Conservation (phyloP, 2,888 invertebrate species). For the Spisula solida region DNA sequence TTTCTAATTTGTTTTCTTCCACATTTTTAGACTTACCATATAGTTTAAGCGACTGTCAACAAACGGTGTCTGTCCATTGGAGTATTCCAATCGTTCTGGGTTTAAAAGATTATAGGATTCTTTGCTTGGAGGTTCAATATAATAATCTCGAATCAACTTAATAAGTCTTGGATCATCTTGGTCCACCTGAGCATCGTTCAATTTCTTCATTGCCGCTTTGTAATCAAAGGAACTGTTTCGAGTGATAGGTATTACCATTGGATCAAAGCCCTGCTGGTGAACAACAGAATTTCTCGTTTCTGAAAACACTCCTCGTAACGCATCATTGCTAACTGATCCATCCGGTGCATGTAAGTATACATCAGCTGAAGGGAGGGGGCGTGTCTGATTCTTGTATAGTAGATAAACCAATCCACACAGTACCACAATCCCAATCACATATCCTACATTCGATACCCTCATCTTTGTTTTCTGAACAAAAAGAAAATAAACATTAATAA, state of each 20-base stretch:
- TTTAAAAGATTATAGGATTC: slow-evolving; percentile 67
- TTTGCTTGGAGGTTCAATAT: slow-evolving; percentile 69
- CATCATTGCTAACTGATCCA: background rate
- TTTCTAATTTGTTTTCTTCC: too few relatives aligned
- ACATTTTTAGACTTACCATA: slow-evolving; percentile 56
- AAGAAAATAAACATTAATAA: too few relatives aligned
- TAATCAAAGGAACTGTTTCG: slow-evolving; percentile 58
- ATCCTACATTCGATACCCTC: slow-evolving; percentile 30
- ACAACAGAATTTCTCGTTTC: slow-evolving; percentile 46
- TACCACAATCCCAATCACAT: slow-evolving; percentile 40
- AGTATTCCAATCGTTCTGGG: slow-evolving; percentile 69
- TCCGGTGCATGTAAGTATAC: slow-evolving; percentile 47
- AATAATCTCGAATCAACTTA: slow-evolving; percentile 70
- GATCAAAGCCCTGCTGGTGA: slow-evolving; percentile 56
- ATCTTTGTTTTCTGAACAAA: slow-evolving; percentile 17
- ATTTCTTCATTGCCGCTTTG: slow-evolving; percentile 61
- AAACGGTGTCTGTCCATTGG: slow-evolving; percentile 75
- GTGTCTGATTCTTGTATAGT: slow-evolving; percentile 53
- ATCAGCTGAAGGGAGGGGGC: slow-evolving; percentile 39
- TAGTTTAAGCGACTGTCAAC: slow-evolving; percentile 73
- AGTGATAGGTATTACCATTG: slow-evolving; percentile 52
- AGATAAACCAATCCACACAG: slow-evolving; percentile 50
- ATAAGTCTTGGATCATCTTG: slow-evolving; percentile 69
- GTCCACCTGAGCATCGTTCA: slow-evolving; percentile 65
- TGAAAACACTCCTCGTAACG: slow-evolving; percentile 40